These are phyloP conservation scores for Dolichallabes microphthalmus DNA, from an alignment of 2,113 vertebrate species.

Conservation along the genomic window DNA sequence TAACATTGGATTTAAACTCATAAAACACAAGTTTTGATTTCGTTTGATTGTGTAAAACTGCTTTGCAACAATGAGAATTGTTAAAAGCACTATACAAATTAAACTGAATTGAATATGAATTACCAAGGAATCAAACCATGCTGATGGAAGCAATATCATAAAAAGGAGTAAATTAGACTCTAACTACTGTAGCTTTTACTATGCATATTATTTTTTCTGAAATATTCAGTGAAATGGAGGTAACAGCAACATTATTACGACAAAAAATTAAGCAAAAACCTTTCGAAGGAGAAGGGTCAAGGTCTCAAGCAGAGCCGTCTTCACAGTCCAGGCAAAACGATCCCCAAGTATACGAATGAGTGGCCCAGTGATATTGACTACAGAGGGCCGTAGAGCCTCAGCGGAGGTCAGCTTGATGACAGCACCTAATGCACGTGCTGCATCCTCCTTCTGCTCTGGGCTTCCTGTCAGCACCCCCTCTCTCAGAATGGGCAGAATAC, in stretches of 20 bases:
- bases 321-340: constrained; percentile 91
- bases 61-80: too few relatives aligned
- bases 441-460: constrained; percentile 97
- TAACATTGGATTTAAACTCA: neutral
- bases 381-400: constrained; percentile 91
- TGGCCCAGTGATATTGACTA: constrained; percentile 94
- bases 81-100: too few relatives aligned
- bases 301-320: constrained; percentile 92
- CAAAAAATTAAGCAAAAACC: constrained; percentile 65
- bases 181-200: neutral
- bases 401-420: constrained; percentile 93
- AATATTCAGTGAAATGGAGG: neutral
- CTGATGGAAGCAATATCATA: neutral
- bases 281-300: constrained; percentile 91
- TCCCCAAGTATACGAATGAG: constrained; percentile 97
- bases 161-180: neutral
- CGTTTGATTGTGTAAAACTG: too few relatives aligned
- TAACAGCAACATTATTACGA: neutral
- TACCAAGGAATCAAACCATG: neutral
- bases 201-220: neutral
- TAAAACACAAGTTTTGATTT: neutral
- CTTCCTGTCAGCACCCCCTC: constrained; percentile 93
- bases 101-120: neutral
- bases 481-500: constrained; percentile 90
- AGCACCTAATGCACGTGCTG: constrained; percentile 88